phyloP scores from a whole-genome alignment of 2,113 vertebrate genomes.

The Triplophysa siluroides region DNA sequence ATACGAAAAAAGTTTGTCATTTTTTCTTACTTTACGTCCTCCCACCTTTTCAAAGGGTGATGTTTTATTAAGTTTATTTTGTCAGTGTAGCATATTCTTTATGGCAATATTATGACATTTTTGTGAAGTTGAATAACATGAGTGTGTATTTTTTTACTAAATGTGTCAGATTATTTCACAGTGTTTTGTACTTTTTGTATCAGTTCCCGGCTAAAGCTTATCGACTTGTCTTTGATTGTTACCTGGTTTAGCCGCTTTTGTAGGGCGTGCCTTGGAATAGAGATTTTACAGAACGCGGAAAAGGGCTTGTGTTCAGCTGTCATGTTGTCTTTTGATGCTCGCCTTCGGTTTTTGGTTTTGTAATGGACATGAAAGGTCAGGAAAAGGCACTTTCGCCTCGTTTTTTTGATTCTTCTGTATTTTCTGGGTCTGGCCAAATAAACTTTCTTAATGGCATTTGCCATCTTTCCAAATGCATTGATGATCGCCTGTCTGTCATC shows the following conservation, averaged over 20 bases:
- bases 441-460: no score
- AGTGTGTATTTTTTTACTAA: neutral
- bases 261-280: constrained; percentile 55
- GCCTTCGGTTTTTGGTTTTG: no score
- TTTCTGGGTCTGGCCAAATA: no score
- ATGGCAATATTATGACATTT: neutral
- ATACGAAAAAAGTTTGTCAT: neutral
- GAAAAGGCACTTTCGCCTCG: no score
- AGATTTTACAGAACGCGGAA: constrained; percentile 65
- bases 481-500: constrained; percentile 92
- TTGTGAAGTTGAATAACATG: neutral
- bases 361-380: no score
- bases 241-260: constrained; percentile 47
- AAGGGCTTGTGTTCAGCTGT: constrained; percentile 77
- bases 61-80: constrained; percentile 13
- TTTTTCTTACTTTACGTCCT: neutral
- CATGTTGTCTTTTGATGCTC: constrained; percentile 65
- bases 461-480: no score
- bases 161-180: neutral
- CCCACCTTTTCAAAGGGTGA: constrained; percentile 3
- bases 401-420: no score
- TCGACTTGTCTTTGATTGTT: constrained; percentile 52
- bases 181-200: neutral
- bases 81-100: neutral
- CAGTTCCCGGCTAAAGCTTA: neutral